Evolutionary conservation across 2,797 vertebrate species (phyloP).

Genomic region (Phalanger gymnotis): DNA sequence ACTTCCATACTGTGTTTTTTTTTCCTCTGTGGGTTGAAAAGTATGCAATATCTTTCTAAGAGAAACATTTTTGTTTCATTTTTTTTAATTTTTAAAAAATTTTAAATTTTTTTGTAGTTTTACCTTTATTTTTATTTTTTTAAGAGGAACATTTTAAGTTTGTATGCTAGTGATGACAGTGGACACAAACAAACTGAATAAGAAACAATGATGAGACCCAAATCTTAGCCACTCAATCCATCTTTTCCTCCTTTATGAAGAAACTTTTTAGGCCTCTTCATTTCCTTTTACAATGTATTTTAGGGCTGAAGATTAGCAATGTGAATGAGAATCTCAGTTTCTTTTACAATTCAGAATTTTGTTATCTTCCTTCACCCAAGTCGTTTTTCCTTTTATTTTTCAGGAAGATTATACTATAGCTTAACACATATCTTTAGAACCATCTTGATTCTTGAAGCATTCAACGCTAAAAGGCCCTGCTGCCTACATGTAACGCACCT

Average conservation of each 20-base stretch:
- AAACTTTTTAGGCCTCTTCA: neutral
- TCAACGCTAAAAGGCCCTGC: neutral
- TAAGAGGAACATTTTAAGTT: neutral
- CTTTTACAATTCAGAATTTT: neutral
- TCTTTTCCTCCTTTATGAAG: neutral
- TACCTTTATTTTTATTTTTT: too few relatives aligned
- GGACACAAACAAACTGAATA: neutral
- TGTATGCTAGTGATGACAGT: rapidly evolving
- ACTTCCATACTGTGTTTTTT: neutral
- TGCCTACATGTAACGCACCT: neutral
- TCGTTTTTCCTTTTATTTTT: neutral
- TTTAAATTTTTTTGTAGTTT: too few relatives aligned
- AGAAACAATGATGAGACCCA: neutral
- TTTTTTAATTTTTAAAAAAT: too few relatives aligned
- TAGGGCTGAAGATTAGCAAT: neutral
- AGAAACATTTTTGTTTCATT: neutral
- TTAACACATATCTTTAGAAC: neutral
- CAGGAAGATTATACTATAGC: neutral
- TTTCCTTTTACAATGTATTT: neutral
- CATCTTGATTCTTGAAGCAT: neutral
- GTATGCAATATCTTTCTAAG: neutral
- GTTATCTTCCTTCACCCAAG: neutral
- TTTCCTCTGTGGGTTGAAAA: neutral
- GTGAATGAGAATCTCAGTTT: neutral
- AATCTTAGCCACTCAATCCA: neutral